Evolutionary conservation across 2,113 vertebrate genomes (phyloP), one percentile per base, ranked within the genome.

Genomic region (Nycticebus coucang): DNA sequence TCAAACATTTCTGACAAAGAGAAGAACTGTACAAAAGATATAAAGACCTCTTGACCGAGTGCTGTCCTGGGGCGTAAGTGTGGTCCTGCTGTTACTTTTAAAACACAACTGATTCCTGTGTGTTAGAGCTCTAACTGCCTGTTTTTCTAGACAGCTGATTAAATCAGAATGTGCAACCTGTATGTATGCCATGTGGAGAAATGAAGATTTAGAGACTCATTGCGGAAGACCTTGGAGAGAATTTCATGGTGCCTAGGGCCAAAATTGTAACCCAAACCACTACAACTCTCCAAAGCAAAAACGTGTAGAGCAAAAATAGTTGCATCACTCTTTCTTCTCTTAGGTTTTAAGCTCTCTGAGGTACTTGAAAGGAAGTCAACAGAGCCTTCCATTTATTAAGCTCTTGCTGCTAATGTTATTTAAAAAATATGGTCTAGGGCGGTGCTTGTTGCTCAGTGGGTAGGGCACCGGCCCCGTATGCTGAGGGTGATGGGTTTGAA

Each of bases 1-100:
- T 98, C n/a, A n/a, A n/a, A n/a, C n/a, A n/a, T n/a, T n/a, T n/a
- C n/a, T 96, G 94, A 89, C 89, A 59, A 85, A 89, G 74, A 64
- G 33, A 89, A 66, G 68, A 91, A 88, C 53, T 95, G 77, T 82
- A 57, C 91, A 94, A 77, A 83, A 30, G 87, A 33, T 57, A 89
- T 78, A 94, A 96, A 95, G 95, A 89, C 85, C 90, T 96, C 86
- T 79, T 78, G 93, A 83, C 35, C 30, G 24, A 83, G 41, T 59
- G 15, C 68, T 94, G 50, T 91, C 60, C 50, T 78, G 60, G 92
- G 85, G 30, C 91, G 13, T 50, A 83, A 82, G 0, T 15, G 55
- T 82, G 83, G 86, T 90, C 95, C 79, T 92, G 82, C 92, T 94
- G 60, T 87, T 96, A 95, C 78, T 85, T 88, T 96, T 9, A 13